Evolutionary conservation across 2,888 invertebrate genomes (phyloP).

Genomic region (Cerastoderma edule): DNA sequence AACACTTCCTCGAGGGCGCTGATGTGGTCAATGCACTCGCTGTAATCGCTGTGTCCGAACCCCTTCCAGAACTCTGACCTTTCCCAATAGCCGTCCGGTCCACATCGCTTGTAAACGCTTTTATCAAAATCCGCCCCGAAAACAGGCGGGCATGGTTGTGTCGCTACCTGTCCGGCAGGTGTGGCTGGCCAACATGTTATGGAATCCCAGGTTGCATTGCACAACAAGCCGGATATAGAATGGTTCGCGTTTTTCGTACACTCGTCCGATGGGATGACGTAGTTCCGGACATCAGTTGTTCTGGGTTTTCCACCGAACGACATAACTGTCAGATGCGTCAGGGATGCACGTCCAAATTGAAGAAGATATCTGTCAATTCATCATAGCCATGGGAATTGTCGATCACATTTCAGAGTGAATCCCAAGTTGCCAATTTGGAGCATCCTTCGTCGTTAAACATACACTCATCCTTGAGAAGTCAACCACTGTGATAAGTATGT

Average conservation of each 20-base stretch:
- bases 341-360: too few species aligned
- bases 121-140: conserved; percentile 39
- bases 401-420: too few species aligned
- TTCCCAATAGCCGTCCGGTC: conserved; percentile 51
- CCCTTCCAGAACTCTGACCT: conserved; percentile 46
- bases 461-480: too few species aligned
- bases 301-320: not conserved
- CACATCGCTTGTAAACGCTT: conserved; percentile 56
- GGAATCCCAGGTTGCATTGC: conserved; percentile 60
- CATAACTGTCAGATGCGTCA: not conserved
- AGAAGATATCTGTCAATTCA: too few species aligned
- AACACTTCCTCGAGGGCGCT: conserved; percentile 33
- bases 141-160: conserved; percentile 58
- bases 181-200: conserved; percentile 66
- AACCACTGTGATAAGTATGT: too few species aligned
- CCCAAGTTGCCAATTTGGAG: too few species aligned
- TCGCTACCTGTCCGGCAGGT: conserved; percentile 34
- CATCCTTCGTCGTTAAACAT: too few species aligned
- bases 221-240: conserved; percentile 33
- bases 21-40: conserved; percentile 48
- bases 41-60: conserved; percentile 55
- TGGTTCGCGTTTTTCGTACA: conserved; percentile 30
- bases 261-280: conserved; percentile 28
- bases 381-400: too few species aligned
- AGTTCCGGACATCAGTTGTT: conserved; percentile 14